Evolutionary conservation across 2,888 invertebrate species (phyloP), one percentile per base, ranked within the genome.

Genomic region (Drosophila parthenogenetica): DNA sequence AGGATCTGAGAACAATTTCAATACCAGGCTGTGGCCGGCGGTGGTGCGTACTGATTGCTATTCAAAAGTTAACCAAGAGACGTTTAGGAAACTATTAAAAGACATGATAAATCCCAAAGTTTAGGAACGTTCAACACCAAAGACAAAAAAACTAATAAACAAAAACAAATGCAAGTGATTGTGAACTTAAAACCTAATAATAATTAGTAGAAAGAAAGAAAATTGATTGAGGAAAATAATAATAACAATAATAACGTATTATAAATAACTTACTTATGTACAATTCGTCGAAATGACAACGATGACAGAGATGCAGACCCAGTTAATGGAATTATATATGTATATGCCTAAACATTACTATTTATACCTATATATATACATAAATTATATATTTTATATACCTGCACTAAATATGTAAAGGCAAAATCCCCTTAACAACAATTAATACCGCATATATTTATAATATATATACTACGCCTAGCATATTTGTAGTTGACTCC

Each of bases 381-480:
- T 67, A 73, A 81, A 73, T 70, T 69, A 77, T 83, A 87, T 88
- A 87, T 83, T 88, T 83, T 83, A 77, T 83, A 83, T 88, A 88
- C 67, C 63, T 66, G 70, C 81, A 79, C 80, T 71, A 59, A 40
- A 64, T 62, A 78, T 74, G 71, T 68, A 78, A 70, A 72, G 65
- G 60, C 67, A 68, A 66, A 8, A 3, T 59, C 11, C 32, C 57
- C 65, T 4, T 45, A 45, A 19, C 42, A 37, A 64, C 48, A 59
- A 54, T 29, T 35, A 57, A 64, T 42, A 50, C 51, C 62, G 55
- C 58, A 57, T 55, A 69, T 59, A 66, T 5, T n/a, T 51, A 37
- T n/a, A 45, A 11, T 25, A 25, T 16, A 37, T 22, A 29, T 7
- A 25, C 7, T 25, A 55, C n/a, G 22, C 4, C 5, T 55, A 45